Conservation (phyloP, 2,888 invertebrate genomes). For the Myopa testacea region DNA sequence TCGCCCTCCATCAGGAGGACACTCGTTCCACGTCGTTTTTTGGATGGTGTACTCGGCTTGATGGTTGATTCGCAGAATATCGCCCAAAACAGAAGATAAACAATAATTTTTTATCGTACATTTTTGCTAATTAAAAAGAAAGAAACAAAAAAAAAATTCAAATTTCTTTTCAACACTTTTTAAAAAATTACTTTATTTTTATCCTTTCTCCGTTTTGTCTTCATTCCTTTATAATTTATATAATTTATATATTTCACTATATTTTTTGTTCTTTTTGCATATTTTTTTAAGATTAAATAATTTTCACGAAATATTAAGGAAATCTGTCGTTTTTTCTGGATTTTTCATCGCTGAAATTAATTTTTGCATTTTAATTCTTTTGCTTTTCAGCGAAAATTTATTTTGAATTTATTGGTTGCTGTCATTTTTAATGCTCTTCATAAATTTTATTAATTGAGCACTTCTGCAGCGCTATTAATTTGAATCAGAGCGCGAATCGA, state of each 20-base stretch:
- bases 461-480: constrained; percentile 33
- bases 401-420: constrained; percentile 5
- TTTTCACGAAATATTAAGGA: not conserved
- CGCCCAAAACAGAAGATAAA: too few relatives aligned
- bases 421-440: constrained; percentile 23
- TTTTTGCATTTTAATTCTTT: not conserved
- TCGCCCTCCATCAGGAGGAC: too few relatives aligned
- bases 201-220: not conserved
- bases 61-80: too few relatives aligned
- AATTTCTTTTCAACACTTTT: not conserved
- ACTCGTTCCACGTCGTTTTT: too few relatives aligned
- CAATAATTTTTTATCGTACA: too few relatives aligned
- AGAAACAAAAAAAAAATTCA: not conserved
- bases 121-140: not conserved
- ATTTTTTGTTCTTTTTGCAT: not conserved
- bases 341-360: too few relatives aligned
- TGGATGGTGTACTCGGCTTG: too few relatives aligned
- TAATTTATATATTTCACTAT: too few relatives aligned
- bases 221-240: too few relatives aligned
- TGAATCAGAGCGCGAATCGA: not conserved
- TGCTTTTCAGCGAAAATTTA: constrained; percentile 3
- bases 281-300: not conserved
- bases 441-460: constrained; percentile 32
- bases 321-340: not conserved
- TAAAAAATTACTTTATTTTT: not conserved